Evolutionary conservation across 2,888 invertebrate species (phyloP), one percentile per base, ranked within the genome.

Genomic region (Protula sp.): DNA sequence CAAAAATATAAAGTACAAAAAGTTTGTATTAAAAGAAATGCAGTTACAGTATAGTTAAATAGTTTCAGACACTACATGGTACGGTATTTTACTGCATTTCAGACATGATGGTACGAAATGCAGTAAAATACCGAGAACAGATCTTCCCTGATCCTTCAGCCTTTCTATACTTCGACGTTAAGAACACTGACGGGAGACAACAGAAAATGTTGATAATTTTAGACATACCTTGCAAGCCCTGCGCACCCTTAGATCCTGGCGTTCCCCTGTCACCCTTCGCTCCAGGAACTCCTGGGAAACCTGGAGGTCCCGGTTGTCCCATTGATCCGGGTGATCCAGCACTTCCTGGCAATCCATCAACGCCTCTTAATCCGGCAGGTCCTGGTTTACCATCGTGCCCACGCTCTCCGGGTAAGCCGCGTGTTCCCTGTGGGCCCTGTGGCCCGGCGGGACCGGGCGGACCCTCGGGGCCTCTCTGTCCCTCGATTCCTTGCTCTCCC

Each of bases 401-500:
- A 26, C 72, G 66, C 29, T 65, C 67, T 29, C 76, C 76, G 3
- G 71, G 63, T 38, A 63, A 58, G 30, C 76, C 76, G 3, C 68
- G 64, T 5, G 68, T 66, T 51, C 76, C 76, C 67, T 30, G 30
- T 29, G 28, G 52, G 3, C 58, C 62, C 52, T 31, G 67, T 3
- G 73, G 70, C 29, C 66, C 65, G 3, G 61, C 58, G 19, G 72
- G 68, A 57, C 65, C 67, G 30, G 24, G 54, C 1, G 67, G 67
- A 47, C 65, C 62, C 51, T 57, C 28, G 27, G 19, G 27, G 24
- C 66, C 66, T 53, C 56, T 48, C 3, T 62, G 61, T 30, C 68
- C 68, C 19, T 26, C 24, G 45, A 55, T 61, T 47, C 68, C 68
- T 50, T 61, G 64, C 31, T 67, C 67, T 28, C 68, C 68, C 55